phyloP scores from a whole-genome alignment of 2,888 invertebrate species.

The Griposia aprilina region DNA sequence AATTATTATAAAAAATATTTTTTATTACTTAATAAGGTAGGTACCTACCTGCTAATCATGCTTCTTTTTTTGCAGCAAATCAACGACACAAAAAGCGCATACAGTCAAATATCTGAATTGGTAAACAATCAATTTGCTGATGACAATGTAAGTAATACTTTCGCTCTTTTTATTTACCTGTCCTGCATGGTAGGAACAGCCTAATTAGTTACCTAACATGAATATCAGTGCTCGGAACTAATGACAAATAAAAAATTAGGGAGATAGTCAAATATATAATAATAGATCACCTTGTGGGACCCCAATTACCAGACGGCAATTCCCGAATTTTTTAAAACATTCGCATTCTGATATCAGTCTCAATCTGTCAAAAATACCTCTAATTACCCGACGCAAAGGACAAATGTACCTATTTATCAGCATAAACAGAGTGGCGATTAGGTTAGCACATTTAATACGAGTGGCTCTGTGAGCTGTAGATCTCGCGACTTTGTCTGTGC shows the following conservation, averaged over 20 bases:
- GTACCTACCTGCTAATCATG: constrained; percentile 1
- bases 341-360: not conserved
- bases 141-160: constrained; percentile 81
- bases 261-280: not conserved
- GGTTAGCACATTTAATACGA: too few species aligned
- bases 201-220: not conserved
- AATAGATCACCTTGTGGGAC: not conserved
- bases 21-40: not conserved
- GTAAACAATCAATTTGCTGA: constrained; percentile 84
- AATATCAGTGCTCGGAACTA: not conserved
- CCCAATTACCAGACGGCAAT: not conserved
- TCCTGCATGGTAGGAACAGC: not conserved
- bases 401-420: too few species aligned
- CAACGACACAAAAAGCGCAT: constrained; percentile 89
- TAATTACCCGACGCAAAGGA: too few species aligned
- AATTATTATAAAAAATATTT: not conserved
- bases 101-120: constrained; percentile 85
- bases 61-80: constrained; percentile 83
- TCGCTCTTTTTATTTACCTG: not conserved
- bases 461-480: too few species aligned
- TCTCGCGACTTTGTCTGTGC: too few species aligned
- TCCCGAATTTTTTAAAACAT: not conserved
- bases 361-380: not conserved
- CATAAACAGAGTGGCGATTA: too few species aligned
- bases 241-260: not conserved